A percentile compares a stretch with the other conserved stretches of the same genome.
Evolutionary conservation across 2,888 invertebrate genomes (phyloP).

Genomic region (Caenorhabditis macrosperma): DNA sequence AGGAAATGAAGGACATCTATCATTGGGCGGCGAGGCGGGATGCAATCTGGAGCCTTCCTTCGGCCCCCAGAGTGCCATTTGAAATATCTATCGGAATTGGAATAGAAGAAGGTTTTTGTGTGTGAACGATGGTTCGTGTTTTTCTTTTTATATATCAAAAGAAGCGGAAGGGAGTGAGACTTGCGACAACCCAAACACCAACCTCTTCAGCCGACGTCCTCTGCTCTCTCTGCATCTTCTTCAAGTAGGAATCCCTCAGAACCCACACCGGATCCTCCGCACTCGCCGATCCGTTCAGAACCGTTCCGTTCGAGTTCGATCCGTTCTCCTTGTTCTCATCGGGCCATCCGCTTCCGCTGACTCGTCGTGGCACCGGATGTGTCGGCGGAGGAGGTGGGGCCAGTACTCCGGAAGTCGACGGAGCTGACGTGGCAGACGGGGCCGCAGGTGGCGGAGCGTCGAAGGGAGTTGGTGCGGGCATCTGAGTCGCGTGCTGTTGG

Average conservation of each 20-base stretch:
- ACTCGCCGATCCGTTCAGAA: neutral
- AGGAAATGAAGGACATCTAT: constrained; percentile 27
- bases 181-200: neutral
- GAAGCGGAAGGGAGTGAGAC: neutral
- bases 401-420: constrained; percentile 12
- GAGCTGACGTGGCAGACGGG: constrained; percentile 16
- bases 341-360: constrained; percentile 43
- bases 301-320: constrained; percentile 8
- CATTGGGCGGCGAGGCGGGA: neutral
- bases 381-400: constrained; percentile 68
- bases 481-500: constrained; percentile 16
- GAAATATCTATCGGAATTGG: neutral
- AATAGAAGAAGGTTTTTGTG: neutral
- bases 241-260: constrained; percentile 77
- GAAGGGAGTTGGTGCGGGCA: constrained; percentile 33
- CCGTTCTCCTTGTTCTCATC: constrained; percentile 68
- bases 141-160: neutral
- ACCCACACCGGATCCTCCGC: constrained; percentile 77
- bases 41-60: neutral
- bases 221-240: constrained; percentile 76
- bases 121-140: neutral
- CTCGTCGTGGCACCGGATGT: constrained; percentile 58
- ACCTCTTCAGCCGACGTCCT: constrained; percentile 57
- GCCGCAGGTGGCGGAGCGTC: constrained; percentile 41
- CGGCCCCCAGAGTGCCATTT: neutral